These are phyloP conservation scores for Lucinisca nassula DNA, from an alignment of 2,888 invertebrate species.

Conservation along the genomic window DNA sequence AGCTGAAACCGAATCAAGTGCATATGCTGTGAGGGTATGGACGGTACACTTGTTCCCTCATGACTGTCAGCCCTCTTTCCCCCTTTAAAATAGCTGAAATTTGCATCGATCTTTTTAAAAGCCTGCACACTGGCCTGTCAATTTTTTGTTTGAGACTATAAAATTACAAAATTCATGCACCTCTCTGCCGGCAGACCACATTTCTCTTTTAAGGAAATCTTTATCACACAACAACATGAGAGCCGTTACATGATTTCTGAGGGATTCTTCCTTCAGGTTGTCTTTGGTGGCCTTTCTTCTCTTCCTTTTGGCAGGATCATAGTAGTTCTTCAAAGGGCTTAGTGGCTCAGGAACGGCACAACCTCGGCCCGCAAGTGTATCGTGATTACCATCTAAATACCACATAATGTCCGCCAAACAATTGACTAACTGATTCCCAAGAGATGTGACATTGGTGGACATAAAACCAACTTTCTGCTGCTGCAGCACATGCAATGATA, in stretches of 20 bases:
- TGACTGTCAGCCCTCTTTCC: no score
- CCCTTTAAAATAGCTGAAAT: no score
- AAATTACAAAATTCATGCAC: not conserved
- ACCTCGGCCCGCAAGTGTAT: not conserved
- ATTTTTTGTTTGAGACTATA: no score
- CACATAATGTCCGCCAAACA: not conserved
- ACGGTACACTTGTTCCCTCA: no score
- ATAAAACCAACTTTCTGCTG: not conserved
- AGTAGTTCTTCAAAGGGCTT: not conserved
- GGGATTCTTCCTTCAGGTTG: not conserved
- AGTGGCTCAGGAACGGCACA: not conserved
- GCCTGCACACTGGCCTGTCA: no score
- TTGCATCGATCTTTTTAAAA: no score
- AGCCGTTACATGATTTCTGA: not conserved
- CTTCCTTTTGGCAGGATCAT: conserved; percentile 26
- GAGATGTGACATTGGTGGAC: not conserved
- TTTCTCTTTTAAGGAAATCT: not conserved
- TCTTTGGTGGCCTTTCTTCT: conserved; percentile 18
- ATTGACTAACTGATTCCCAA: not conserved
- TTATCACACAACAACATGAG: not conserved
- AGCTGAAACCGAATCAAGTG: no score
- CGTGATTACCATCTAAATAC: not conserved
- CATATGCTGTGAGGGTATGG: no score
- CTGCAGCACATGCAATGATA: not conserved
- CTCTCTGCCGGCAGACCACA: not conserved